These are phyloP conservation scores for Troides aeacus DNA, from an alignment of 2,888 invertebrate genomes.

Conservation along the genomic window DNA sequence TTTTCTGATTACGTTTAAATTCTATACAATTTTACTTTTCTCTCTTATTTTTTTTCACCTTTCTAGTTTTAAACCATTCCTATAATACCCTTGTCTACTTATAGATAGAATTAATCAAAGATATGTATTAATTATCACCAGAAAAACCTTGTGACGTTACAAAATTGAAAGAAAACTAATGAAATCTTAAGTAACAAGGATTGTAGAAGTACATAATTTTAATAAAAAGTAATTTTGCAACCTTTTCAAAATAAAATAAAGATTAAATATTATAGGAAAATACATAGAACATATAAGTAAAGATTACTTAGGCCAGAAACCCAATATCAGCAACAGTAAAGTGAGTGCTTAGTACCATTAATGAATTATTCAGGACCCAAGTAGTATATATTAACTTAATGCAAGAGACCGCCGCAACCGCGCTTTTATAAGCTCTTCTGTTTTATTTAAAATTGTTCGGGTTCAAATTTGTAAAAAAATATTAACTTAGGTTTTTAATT, in stretches of 20 bases:
- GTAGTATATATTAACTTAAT: conserved; percentile 26
- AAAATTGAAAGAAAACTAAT: too few species aligned
- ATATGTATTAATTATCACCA: too few species aligned
- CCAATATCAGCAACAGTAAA: conserved; percentile 23
- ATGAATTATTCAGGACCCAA: conserved; percentile 27
- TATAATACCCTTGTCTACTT: too few species aligned
- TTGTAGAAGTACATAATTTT: too few species aligned
- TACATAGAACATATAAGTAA: not conserved
- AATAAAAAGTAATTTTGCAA: too few species aligned
- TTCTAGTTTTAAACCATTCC: too few species aligned
- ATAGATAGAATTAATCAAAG: too few species aligned
- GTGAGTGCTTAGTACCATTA: conserved; percentile 23
- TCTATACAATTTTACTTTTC: not conserved
- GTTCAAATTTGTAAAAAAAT: not conserved
- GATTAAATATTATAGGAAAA: not conserved
- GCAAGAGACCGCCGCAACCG: conserved; percentile 14
- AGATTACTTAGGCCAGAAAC: conserved; percentile 18
- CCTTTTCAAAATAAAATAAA: too few species aligned
- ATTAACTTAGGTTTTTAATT: too few species aligned
- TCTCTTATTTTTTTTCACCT: not conserved
- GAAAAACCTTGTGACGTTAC: too few species aligned
- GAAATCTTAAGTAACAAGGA: too few species aligned
- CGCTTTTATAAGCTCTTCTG: conserved; percentile 23
- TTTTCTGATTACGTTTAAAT: conserved; percentile 3
- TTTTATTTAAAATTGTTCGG: conserved; percentile 9